Percentiles rank a stretch among this genome's conserved stretches.
Evolutionary conservation across 2,888 invertebrate species (phyloP).

Genomic region (Monoplex corrugatus): DNA sequence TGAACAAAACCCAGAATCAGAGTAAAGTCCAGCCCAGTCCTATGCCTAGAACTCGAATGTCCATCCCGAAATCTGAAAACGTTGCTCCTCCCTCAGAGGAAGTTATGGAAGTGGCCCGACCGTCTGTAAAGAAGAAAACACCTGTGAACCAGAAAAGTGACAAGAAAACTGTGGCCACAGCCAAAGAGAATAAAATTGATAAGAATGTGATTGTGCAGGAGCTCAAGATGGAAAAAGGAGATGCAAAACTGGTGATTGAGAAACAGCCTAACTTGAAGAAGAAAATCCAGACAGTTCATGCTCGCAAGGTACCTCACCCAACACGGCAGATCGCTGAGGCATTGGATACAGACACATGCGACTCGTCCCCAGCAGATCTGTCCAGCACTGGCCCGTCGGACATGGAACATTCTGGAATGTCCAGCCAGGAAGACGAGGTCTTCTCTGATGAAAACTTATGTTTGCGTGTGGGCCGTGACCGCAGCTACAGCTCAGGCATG

Average conservation of each 20-base stretch:
- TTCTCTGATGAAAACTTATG: slow-evolving; percentile 50
- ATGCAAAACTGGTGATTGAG: slow-evolving; percentile 61
- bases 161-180: not conserved
- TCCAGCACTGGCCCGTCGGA: slow-evolving; percentile 57
- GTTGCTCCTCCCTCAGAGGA: slow-evolving; percentile 63
- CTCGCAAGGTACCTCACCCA: slow-evolving; percentile 60
- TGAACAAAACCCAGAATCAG: slow-evolving; percentile 56
- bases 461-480: not conserved
- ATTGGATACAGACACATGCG: slow-evolving; percentile 52
- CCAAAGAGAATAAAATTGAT: slow-evolving; percentile 19
- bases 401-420: slow-evolving; percentile 54
- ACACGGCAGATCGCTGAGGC: slow-evolving; percentile 59
- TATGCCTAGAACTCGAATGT: slow-evolving; percentile 59
- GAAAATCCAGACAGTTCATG: slow-evolving; percentile 59
- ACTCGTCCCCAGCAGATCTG: slow-evolving; percentile 52
- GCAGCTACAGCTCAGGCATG: not conserved
- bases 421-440: slow-evolving; percentile 57
- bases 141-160: slow-evolving; percentile 6
- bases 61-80: slow-evolving; percentile 59
- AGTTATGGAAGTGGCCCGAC: slow-evolving; percentile 62
- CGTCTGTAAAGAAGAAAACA: slow-evolving; percentile 51
- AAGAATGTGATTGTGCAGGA: slow-evolving; percentile 57
- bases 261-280: slow-evolving; percentile 57
- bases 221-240: slow-evolving; percentile 53
- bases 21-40: slow-evolving; percentile 57